Conservation (phyloP, 1,140 invertebrate genomes). For the Metopolophium dirhodum region DNA sequence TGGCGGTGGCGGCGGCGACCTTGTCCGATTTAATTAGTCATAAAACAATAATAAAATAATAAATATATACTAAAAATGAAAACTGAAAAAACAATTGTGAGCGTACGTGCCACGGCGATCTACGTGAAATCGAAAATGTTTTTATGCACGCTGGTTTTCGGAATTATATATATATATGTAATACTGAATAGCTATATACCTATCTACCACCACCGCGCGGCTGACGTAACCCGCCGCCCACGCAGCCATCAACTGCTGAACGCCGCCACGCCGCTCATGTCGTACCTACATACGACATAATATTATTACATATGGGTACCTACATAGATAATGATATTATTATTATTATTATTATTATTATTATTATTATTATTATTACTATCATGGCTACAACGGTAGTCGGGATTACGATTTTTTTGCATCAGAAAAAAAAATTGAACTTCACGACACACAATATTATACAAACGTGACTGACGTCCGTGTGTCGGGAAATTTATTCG, state of each 20-base stretch:
- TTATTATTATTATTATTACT: not conserved
- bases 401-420: not conserved
- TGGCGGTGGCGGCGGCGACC: not conserved
- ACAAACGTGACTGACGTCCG: not conserved
- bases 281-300: slow-evolving; percentile 4
- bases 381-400: not conserved
- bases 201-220: not conserved
- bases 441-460: not conserved
- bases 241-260: too few relatives aligned
- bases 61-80: not conserved
- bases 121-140: slow-evolving; percentile 26
- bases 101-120: slow-evolving; percentile 28
- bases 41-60: slow-evolving; percentile 21
- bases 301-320: not conserved
- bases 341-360: not conserved
- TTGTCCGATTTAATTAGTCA: slow-evolving; percentile 40
- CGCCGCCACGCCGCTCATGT: not conserved
- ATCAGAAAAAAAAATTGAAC: not conserved
- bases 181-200: too few relatives aligned
- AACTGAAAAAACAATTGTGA: not conserved
- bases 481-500: not conserved
- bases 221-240: not conserved
- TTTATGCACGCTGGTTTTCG: slow-evolving; percentile 19
- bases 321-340: not conserved
- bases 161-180: not conserved